Conservation (phyloP, 2,888 invertebrate species). For the Crocallis elinguaria region DNA sequence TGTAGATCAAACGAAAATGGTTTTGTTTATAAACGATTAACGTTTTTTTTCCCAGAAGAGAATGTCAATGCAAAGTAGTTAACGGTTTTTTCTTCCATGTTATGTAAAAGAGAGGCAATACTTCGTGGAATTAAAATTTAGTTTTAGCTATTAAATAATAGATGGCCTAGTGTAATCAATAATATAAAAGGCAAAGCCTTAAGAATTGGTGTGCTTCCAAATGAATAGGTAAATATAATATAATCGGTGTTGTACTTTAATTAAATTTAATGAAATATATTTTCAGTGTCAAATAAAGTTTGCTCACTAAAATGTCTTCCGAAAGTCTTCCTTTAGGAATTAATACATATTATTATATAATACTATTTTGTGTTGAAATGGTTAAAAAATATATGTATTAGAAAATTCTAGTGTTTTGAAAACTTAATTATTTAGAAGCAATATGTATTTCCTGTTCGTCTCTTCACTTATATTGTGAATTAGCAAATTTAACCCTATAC, state of each 20-base stretch:
- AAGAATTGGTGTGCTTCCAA: conserved; percentile 53
- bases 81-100: background rate
- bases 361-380: conserved; percentile 39
- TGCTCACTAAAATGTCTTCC: conserved; percentile 53
- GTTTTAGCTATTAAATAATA: conserved; percentile 36
- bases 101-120: conserved; percentile 17
- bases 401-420: conserved; percentile 25
- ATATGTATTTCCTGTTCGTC: conserved; percentile 56
- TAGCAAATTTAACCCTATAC: conserved; percentile 64
- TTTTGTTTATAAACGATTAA: too few species aligned
- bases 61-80: background rate
- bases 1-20: too few species aligned
- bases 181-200: conserved; percentile 26
- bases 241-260: conserved; percentile 19
- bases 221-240: conserved; percentile 31
- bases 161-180: conserved; percentile 37
- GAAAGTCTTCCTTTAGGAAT: conserved; percentile 51
- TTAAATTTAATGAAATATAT: conserved; percentile 54
- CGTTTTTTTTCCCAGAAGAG: too few species aligned
- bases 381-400: conserved; percentile 21
- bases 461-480: conserved; percentile 60
- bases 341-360: background rate
- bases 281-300: conserved; percentile 71
- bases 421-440: conserved; percentile 57
- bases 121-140: conserved; percentile 31